phyloP scores from a whole-genome alignment of 1,140 invertebrate species.

The Diploscapter pachys region DNA sequence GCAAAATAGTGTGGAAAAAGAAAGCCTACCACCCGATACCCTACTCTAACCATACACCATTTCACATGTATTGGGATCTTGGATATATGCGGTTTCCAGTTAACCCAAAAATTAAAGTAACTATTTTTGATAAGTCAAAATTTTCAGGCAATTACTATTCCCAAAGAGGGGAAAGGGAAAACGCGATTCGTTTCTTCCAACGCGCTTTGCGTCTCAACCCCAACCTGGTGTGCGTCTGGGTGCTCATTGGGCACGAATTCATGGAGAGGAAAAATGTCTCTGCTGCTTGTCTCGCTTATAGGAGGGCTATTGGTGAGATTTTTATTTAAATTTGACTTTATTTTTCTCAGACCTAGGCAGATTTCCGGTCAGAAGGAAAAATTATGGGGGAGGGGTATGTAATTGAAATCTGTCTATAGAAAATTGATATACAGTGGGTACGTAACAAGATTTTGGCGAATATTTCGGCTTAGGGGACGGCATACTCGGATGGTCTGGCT shows the following conservation, averaged over 20 bases:
- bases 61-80: neutral
- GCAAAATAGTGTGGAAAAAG: too few species aligned
- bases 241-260: constrained; percentile 96
- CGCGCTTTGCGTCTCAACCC: constrained; percentile 89
- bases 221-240: constrained; percentile 89
- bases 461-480: neutral
- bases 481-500: neutral
- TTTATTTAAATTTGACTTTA: constrained; percentile 5
- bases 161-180: constrained; percentile 88
- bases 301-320: constrained; percentile 82
- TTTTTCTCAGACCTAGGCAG: neutral
- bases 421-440: too few species aligned
- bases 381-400: too few species aligned
- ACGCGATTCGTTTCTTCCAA: constrained; percentile 92
- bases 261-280: constrained; percentile 98
- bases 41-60: too few species aligned
- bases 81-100: neutral
- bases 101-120: neutral
- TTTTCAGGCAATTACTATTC: constrained; percentile 92
- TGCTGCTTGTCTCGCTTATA: constrained; percentile 91
- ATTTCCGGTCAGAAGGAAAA: too few species aligned
- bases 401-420: too few species aligned
- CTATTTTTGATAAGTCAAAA: constrained; percentile 33
- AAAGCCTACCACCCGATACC: too few species aligned
- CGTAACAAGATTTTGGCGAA: neutral